Percentiles rank a stretch among this genome's conserved stretches.
Conservation (phyloP, 2,797 vertebrate genomes). For the Graptemys geographica region DNA sequence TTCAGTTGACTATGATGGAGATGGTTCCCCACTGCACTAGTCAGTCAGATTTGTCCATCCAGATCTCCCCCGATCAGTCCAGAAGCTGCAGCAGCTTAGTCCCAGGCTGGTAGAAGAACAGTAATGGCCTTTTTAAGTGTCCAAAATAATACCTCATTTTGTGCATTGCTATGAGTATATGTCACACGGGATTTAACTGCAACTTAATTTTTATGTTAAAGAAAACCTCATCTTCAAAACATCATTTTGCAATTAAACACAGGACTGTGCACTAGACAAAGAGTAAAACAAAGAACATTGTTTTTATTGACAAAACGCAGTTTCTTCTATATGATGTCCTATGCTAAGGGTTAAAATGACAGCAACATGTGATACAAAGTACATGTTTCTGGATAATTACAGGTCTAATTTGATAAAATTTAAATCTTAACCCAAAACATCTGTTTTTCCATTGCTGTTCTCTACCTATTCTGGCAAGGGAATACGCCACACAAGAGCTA, state of each 20-base stretch:
- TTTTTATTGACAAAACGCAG: background rate
- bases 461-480: conserved; percentile 29
- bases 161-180: background rate
- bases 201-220: background rate
- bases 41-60: background rate
- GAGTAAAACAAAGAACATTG: background rate
- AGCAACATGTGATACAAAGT: background rate
- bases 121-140: background rate
- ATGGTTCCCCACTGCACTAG: background rate
- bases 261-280: background rate
- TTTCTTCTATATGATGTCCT: background rate
- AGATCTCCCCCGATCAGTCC: background rate
- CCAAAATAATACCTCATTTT: background rate
- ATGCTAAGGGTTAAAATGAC: background rate
- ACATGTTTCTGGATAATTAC: background rate
- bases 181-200: background rate
- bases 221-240: background rate
- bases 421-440: conserved; percentile 70
- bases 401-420: conserved; percentile 60
- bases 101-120: background rate
- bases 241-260: background rate
- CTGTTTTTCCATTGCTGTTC: conserved; percentile 40
- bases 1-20: background rate
- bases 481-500: background rate
- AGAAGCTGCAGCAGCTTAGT: background rate